These are phyloP conservation scores for Solea solea DNA, from an alignment of 2,113 vertebrate genomes.

Conservation along the genomic window DNA sequence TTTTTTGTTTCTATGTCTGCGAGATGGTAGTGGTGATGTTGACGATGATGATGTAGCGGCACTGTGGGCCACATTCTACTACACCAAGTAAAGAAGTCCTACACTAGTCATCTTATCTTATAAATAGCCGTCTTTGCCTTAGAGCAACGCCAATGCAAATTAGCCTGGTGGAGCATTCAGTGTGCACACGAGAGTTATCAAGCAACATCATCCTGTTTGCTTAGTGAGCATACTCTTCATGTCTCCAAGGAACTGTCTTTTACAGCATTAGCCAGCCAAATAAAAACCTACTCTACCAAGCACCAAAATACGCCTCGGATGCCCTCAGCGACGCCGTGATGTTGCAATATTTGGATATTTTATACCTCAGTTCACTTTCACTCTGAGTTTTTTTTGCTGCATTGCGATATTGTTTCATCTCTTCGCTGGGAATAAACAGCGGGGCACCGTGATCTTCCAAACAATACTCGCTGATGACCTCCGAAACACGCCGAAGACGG, in stretches of 20 bases:
- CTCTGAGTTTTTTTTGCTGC: not conserved
- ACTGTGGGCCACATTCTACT: conserved; percentile 33
- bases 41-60: conserved; percentile 9
- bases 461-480: conserved; percentile 1
- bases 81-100: conserved; percentile 46
- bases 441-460: conserved; percentile 16
- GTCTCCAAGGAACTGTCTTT: conserved; percentile 41
- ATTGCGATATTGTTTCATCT: not conserved
- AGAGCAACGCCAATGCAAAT: conserved; percentile 67
- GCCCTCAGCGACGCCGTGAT: conserved; percentile 17
- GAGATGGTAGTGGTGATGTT: not conserved
- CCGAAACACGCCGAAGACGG: conserved; percentile 26
- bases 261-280: conserved; percentile 50
- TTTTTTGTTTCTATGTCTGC: conserved; percentile 26
- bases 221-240: conserved; percentile 44
- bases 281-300: conserved; percentile 45
- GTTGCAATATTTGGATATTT: conserved; percentile 29
- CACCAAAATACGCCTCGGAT: conserved; percentile 28
- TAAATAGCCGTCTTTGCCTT: conserved; percentile 62
- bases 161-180: conserved; percentile 51
- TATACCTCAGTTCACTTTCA: not conserved
- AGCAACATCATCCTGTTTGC: conserved; percentile 59
- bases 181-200: conserved; percentile 67
- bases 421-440: conserved; percentile 28
- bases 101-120: conserved; percentile 48